Conservation (phyloP, 2,888 invertebrate species). For the Metacarcinus magister region DNA sequence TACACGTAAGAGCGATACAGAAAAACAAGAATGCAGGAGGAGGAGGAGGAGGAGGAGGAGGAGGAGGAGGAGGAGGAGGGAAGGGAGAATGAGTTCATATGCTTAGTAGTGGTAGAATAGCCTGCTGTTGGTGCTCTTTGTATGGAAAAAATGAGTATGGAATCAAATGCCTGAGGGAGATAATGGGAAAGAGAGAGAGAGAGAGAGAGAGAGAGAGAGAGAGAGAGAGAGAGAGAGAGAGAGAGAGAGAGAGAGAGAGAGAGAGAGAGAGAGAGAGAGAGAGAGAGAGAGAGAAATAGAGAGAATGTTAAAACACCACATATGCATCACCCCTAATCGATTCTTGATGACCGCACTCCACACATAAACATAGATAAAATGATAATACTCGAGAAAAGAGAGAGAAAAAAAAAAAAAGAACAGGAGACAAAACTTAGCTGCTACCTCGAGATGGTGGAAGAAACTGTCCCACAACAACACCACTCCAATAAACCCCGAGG, state of each 20-base stretch:
- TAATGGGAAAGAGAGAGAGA: neutral
- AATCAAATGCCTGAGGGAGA: neutral
- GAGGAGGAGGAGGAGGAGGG: neutral
- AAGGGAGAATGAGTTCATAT: neutral
- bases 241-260: neutral
- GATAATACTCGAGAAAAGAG: neutral
- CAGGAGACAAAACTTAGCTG: neutral
- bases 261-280: neutral
- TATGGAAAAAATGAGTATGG: neutral
- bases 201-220: neutral
- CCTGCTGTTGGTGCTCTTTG: too few species aligned
- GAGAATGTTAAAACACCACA: neutral
- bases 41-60: neutral
- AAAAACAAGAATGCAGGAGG: neutral
- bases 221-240: neutral
- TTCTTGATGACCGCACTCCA: conserved; percentile 32
- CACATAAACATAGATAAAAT: neutral
- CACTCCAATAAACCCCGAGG: neutral
- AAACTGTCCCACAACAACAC: conserved; percentile 17
- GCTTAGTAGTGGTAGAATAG: too few species aligned
- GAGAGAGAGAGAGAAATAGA: neutral
- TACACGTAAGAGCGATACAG: too few species aligned
- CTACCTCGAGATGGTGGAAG: conserved; percentile 10
- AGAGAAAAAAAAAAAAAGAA: neutral
- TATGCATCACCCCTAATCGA: conserved; percentile 15